Base-by-base conservation (phyloP, 2,888 invertebrate species). In the Callosobruchus maculatus region DNA sequence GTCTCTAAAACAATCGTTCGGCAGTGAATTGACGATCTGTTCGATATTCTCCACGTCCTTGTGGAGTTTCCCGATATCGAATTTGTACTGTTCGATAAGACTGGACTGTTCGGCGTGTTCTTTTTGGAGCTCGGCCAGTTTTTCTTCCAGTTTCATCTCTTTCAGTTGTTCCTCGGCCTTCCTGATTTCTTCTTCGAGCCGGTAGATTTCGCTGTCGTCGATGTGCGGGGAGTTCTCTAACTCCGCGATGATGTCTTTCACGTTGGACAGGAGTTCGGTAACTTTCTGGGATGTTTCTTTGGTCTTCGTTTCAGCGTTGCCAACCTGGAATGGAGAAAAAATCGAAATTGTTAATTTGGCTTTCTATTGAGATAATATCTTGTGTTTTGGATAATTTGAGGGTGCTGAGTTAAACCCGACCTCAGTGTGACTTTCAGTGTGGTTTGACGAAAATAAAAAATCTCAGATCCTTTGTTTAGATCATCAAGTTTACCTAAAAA, bases 231-330 rank as follows among this genome's bases (percentile, higher is more conserved):
- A 88, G 82, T 93, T 93, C 78, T 92, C 90, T 20, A 97, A 88
- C 81, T 95, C 94, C 22, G 92, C 91, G 82, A 93, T 91, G 73
- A 97, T 96, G 70, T 91, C 91, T 74, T 93, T 90, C 2, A 98
- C 91, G 77, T 95, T 94, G 7, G 90, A 89, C 71, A 96, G 88
- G 0, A 97, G 95, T 80, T 94, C 93, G 31, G 92, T 89, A 0
- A 97, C 96, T 87, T 95, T 94, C 78, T 93, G 92, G 72, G 94
- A 92, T 0, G 96, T 95, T 79, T 94, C 92, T 71, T 91, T 90
- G 0, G 97, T 95, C 78, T 94, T 95, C 3, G 92, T 94, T 83
- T 95, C 95, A 0, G 97, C 96, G 88, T 94, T 93, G 2, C 95
- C 96, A 26, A 97, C 97, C 94, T 96, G 81, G 75, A 82, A 82